Evolutionary conservation across 2,797 vertebrate species (phyloP).

Genomic region (Sus cebifrons): DNA sequence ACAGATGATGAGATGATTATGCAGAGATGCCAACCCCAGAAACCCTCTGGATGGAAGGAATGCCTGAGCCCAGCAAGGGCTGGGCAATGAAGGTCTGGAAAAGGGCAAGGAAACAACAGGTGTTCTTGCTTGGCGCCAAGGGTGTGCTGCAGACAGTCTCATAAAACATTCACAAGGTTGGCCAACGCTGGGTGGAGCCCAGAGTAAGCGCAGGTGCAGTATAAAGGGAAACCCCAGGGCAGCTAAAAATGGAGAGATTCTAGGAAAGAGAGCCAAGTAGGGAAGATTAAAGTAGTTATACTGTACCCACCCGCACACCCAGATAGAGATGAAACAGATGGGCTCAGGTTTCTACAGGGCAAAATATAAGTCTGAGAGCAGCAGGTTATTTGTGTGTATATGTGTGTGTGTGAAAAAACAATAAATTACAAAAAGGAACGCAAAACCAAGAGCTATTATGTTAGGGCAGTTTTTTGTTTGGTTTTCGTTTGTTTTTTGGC

Average conservation of each 20-base stretch:
- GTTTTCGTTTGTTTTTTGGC: too few species aligned
- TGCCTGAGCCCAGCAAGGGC: not conserved
- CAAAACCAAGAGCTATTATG: not conserved
- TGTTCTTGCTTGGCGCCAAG: not conserved
- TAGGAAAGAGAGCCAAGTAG: not conserved
- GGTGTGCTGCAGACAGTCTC: not conserved
- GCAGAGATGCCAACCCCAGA: not conserved
- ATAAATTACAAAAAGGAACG: not conserved
- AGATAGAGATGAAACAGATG: not conserved
- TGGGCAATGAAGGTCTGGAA: not conserved
- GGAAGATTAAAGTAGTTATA: not conserved
- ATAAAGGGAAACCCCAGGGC: not conserved
- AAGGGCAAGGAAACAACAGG: not conserved
- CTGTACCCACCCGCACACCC: not conserved
- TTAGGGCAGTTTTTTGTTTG: too few species aligned
- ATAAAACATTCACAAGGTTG: not conserved
- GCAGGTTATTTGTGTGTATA: not conserved
- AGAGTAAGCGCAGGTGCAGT: not conserved
- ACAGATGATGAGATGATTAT: not conserved
- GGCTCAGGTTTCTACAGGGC: not conserved
- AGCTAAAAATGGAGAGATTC: not conserved
- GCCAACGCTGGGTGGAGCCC: fast-evolving
- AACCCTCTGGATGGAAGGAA: slow-evolving; percentile 8
- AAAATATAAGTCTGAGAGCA: not conserved
- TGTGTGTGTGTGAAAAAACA: not conserved